Conservation (phyloP, 2,113 vertebrate species). For the Eurystomus gularis region DNA sequence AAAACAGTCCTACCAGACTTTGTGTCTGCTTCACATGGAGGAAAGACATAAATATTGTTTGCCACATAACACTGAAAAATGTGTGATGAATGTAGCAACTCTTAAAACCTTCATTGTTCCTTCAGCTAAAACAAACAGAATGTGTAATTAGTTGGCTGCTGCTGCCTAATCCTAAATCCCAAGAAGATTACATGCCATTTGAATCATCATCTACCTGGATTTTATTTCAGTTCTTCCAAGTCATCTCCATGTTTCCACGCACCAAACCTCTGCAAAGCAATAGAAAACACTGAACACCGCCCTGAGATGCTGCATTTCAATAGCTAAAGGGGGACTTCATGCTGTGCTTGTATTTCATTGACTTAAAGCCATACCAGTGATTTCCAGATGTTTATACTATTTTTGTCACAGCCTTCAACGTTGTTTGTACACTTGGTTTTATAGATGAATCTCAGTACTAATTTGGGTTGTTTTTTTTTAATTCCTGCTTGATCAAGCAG, state of each 20-base stretch:
- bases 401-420: not conserved
- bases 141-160: conserved; percentile 52
- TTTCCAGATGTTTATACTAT: not conserved
- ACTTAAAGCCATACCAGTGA: not conserved
- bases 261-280: not conserved
- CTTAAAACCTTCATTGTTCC: conserved; percentile 46
- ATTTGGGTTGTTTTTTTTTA: not conserved
- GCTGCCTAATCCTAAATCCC: conserved; percentile 40
- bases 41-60: conserved; percentile 69
- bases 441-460: not conserved
- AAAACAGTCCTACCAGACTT: conserved; percentile 53
- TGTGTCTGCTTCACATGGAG: conserved; percentile 62
- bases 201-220: not conserved
- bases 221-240: not conserved
- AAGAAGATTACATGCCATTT: not conserved
- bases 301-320: not conserved
- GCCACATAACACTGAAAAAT: conserved; percentile 50
- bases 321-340: not conserved
- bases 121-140: conserved; percentile 33
- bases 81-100: conserved; percentile 36
- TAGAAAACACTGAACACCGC: not conserved
- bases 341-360: not conserved
- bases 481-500: not conserved
- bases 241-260: not conserved
- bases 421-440: not conserved